phyloP scores from a whole-genome alignment of 2,888 invertebrate genomes.

The Hemithea aestivaria region DNA sequence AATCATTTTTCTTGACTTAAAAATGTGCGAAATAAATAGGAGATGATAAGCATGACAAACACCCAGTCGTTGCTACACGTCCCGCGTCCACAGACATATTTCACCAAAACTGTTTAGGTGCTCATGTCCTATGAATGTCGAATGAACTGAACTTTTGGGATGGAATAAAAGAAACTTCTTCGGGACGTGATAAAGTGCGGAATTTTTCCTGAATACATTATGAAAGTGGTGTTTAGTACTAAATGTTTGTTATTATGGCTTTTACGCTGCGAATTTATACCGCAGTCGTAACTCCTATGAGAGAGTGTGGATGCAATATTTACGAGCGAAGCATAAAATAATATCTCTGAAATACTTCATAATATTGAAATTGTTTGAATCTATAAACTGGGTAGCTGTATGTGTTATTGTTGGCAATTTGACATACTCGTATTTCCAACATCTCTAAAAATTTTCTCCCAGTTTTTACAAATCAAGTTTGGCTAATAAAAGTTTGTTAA shows the following conservation, averaged over 20 bases:
- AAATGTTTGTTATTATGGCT: constrained; percentile 24
- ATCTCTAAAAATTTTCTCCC: no score
- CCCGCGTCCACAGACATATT: constrained; percentile 31
- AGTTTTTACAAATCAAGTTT: no score
- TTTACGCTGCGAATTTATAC: constrained; percentile 17
- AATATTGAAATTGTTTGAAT: no score
- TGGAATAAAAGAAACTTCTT: constrained; percentile 44
- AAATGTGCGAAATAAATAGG: constrained; percentile 21
- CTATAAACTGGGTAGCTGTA: no score
- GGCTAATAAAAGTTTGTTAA: no score
- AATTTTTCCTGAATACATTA: constrained; percentile 37
- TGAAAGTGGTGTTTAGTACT: constrained; percentile 25
- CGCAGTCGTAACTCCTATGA: constrained; percentile 14
- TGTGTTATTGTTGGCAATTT: no score
- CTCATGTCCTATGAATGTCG: constrained; percentile 49
- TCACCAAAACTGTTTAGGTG: constrained; percentile 44
- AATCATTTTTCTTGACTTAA: constrained; percentile 4
- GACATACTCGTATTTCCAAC: no score
- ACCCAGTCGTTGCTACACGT: constrained; percentile 13
- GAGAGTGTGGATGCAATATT: constrained; percentile 14
- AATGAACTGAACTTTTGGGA: constrained; percentile 47
- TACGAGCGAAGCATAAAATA: constrained; percentile 15
- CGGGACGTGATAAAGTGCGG: constrained; percentile 41
- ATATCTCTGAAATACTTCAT: constrained; percentile 5
- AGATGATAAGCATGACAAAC: constrained; percentile 20